phyloP scores from a whole-genome alignment of 1,140 invertebrate genomes.

The Leptonema lineaticorne region DNA sequence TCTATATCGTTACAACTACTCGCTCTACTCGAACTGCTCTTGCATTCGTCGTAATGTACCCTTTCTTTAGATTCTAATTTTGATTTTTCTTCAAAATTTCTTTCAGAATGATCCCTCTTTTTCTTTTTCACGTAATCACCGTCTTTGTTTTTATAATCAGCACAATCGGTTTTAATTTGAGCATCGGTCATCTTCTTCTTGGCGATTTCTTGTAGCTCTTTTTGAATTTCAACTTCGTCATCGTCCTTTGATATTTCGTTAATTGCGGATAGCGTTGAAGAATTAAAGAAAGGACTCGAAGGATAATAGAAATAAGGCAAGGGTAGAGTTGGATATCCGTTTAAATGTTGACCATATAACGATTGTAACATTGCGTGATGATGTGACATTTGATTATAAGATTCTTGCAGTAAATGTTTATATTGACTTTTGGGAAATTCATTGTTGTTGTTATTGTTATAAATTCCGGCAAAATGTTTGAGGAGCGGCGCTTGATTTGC shows the following conservation, averaged over 20 bases:
- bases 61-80: constrained; percentile 25
- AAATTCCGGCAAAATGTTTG: constrained; percentile 55
- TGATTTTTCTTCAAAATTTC: constrained; percentile 18
- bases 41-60: constrained; percentile 46
- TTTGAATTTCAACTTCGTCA: constrained; percentile 32
- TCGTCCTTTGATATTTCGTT: constrained; percentile 31
- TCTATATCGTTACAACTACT: constrained; percentile 57
- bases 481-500: constrained; percentile 47
- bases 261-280: constrained; percentile 45
- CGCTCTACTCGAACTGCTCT: constrained; percentile 49
- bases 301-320: constrained; percentile 56
- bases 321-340: constrained; percentile 51
- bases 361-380: constrained; percentile 55
- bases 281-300: constrained; percentile 50
- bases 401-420: constrained; percentile 53
- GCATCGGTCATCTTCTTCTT: constrained; percentile 24
- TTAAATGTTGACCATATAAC: constrained; percentile 52
- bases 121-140: constrained; percentile 34
- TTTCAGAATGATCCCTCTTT: constrained; percentile 25
- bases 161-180: constrained; percentile 2
- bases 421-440: constrained; percentile 56
- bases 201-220: constrained; percentile 30
- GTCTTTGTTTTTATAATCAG: constrained; percentile 32
- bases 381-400: constrained; percentile 43
- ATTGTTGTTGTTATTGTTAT: constrained; percentile 47